These are phyloP conservation scores for Ylistrum balloti DNA, from an alignment of 1,140 invertebrate genomes.

Conservation along the genomic window DNA sequence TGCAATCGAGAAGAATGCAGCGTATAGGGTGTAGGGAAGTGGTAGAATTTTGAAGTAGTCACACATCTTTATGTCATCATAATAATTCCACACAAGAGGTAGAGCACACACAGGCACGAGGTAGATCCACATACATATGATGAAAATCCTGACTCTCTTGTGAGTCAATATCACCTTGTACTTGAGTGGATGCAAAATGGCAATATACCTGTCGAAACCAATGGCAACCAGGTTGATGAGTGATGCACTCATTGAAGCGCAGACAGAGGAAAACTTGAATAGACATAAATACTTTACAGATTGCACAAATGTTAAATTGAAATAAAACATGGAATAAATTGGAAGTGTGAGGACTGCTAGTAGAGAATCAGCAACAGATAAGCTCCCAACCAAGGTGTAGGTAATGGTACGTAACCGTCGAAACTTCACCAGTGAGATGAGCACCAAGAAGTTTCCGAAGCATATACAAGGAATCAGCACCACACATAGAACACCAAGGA, in stretches of 20 bases:
- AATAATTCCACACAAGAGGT: constrained; percentile 58
- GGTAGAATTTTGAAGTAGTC: constrained; percentile 62
- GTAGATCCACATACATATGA: constrained; percentile 58
- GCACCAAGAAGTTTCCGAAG: neutral
- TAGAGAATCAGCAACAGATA: constrained; percentile 59
- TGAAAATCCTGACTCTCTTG: constrained; percentile 33
- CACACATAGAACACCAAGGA: neutral
- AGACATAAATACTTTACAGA: constrained; percentile 58
- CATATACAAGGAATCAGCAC: neutral
- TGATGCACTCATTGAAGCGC: constrained; percentile 59
- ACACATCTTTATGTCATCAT: constrained; percentile 45
- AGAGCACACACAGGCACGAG: constrained; percentile 47
- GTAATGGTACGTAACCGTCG: neutral
- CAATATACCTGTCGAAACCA: constrained; percentile 60
- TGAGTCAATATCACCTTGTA: constrained; percentile 51
- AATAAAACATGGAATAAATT: constrained; percentile 58
- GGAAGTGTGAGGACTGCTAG: constrained; percentile 57
- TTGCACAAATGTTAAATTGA: neutral
- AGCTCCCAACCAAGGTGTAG: constrained; percentile 55
- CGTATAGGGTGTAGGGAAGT: constrained; percentile 49
- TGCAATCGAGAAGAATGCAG: constrained; percentile 49
- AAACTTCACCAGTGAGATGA: neutral
- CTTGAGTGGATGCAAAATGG: constrained; percentile 56
- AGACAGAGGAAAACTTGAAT: constrained; percentile 59
- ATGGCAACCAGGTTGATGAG: constrained; percentile 60